Evolutionary conservation across 2,113 vertebrate species (phyloP).

Genomic region (Zosterops lateralis): DNA sequence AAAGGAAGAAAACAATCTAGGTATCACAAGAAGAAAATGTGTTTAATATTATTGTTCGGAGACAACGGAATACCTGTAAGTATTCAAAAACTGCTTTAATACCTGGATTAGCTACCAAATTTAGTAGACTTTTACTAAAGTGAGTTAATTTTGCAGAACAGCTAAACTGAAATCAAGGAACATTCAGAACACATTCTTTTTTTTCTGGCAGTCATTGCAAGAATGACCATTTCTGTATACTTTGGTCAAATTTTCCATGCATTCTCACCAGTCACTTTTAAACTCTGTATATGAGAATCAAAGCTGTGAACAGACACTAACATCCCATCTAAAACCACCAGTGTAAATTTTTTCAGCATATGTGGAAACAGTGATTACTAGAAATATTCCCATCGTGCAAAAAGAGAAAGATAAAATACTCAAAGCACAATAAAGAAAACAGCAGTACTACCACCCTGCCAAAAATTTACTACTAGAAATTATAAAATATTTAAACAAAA

Average conservation of each 20-base stretch:
- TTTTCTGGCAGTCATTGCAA: neutral
- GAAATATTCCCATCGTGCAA: neutral
- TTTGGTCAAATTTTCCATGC: neutral
- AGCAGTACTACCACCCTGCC: neutral
- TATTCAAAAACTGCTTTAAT: neutral
- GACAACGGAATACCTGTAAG: neutral
- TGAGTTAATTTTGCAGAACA: neutral
- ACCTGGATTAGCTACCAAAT: neutral
- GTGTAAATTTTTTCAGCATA: neutral
- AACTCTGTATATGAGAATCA: neutral
- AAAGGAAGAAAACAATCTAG: neutral
- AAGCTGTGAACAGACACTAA: neutral
- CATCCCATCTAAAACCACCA: neutral
- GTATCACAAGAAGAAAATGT: neutral
- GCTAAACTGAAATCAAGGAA: neutral
- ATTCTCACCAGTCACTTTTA: neutral
- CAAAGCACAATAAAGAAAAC: neutral
- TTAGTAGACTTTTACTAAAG: neutral
- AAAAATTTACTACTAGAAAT: neutral
- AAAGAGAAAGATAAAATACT: neutral
- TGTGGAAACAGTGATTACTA: neutral
- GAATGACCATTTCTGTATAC: neutral
- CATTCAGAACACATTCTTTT: neutral
- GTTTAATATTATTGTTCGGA: neutral
- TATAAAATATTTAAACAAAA: slow-evolving; percentile 37